Evolutionary conservation across 1,140 invertebrate species (phyloP), one percentile per base, ranked within the genome.

Genomic region (Phenacoccus solenopsis): DNA sequence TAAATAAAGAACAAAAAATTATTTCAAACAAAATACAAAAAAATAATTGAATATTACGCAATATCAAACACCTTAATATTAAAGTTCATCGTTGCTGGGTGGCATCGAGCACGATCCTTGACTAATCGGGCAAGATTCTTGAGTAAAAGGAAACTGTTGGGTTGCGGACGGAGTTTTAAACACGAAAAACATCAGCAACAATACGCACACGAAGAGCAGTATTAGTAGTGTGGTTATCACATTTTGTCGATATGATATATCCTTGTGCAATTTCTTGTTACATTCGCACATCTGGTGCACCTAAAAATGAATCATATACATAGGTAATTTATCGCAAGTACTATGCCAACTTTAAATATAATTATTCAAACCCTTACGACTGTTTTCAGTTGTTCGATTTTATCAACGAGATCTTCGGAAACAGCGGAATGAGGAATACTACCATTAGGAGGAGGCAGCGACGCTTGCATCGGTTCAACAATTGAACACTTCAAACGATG

Each of bases 401-500:
- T 72, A 16, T 73, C 57, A 1, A 69, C 69, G 7, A 69, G 24
- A 28, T 73, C 72, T 7, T 49, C 49, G 9, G 69, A 20, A 0
- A 64, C 16, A 27, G 35, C 21, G 56, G 67, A 24, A 38, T 30
- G 5, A 12, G 27, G 67, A 13, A 71, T 61, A 28, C 4, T 16
- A 7, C 70, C 72, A 70, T 71, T 73, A 30, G 67, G 30, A 30
- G 67, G 30, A 20, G 70, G 30, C 10, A 49, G 10, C 0, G 49
- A 56, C 5, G 21, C 67, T 24, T n/a, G n/a, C 30, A 71, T 49
- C 13, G 68, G 68, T 38, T 67, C 28, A n/a, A 70, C 67, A 0
- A 70, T 38, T 3, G 22, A 22, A 57, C 73, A 73, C 13, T 64
- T 59, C 3, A 73, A 35, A 35, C 70, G 69, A 30, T 72, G 73